Evolutionary conservation across 2,113 vertebrate species (phyloP).

Genomic region (Ellobius talpinus): DNA sequence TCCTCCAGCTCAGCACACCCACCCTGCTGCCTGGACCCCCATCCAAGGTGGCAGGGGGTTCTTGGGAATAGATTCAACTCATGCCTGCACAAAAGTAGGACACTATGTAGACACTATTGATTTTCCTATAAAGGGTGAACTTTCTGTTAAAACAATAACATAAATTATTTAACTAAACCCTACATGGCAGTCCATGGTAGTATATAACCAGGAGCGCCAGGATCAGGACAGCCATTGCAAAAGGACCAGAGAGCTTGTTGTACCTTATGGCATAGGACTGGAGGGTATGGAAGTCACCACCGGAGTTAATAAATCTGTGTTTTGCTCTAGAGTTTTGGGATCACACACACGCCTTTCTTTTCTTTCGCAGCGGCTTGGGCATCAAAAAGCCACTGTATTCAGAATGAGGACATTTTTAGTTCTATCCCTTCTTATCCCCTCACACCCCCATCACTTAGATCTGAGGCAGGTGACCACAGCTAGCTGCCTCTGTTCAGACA

Average conservation of each 20-base stretch:
- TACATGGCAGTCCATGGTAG: conserved; percentile 27
- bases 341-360: neutral
- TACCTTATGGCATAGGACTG: conserved; percentile 22
- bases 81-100: conserved; percentile 35
- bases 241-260: neutral
- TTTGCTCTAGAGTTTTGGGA: neutral
- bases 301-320: conserved; percentile 34
- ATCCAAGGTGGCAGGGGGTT: neutral
- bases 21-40: neutral
- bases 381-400: neutral
- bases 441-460: neutral
- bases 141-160: conserved; percentile 75
- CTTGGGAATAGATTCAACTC: conserved; percentile 52
- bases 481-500: neutral
- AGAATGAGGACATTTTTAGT: conserved; percentile 32
- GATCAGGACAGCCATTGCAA: neutral
- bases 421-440: neutral
- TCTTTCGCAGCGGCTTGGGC: neutral
- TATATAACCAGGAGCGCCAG: conserved; percentile 25
- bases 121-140: conserved; percentile 70
- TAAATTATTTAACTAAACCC: conserved; percentile 67
- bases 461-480: conserved; percentile 12
- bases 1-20: neutral
- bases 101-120: conserved; percentile 56
- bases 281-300: neutral